Evolutionary conservation across 2,888 invertebrate genomes (phyloP).

Genomic region (Drosophila tanythrix): DNA sequence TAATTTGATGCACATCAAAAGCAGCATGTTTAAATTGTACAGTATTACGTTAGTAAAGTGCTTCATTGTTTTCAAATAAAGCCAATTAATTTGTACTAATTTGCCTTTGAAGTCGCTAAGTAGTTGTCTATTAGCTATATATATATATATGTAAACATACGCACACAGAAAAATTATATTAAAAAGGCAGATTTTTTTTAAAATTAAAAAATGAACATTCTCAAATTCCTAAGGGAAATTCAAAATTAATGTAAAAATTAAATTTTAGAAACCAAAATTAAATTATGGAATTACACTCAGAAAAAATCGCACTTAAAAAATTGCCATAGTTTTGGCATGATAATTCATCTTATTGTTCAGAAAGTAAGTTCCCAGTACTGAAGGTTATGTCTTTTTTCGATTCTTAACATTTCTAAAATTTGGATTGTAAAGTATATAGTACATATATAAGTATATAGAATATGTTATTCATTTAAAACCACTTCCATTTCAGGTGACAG

Average conservation of each 20-base stretch:
- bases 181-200: not conserved
- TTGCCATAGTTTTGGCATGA: not conserved
- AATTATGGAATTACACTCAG: no score
- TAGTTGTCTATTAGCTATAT: not conserved
- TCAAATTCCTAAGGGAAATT: no score
- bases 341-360: not conserved
- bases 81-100: slow-evolving; percentile 63
- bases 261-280: no score
- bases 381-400: not conserved
- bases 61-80: slow-evolving; percentile 74
- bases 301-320: no score
- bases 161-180: no score
- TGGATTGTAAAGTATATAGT: no score
- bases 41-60: slow-evolving; percentile 19
- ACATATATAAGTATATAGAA: not conserved
- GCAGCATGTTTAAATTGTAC: not conserved
- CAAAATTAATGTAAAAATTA: no score
- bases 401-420: not conserved
- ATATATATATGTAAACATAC: not conserved
- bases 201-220: no score
- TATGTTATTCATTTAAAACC: not conserved
- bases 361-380: not conserved
- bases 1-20: slow-evolving; percentile 7
- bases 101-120: slow-evolving; percentile 13
- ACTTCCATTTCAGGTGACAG: slow-evolving; percentile 83